Evolutionary conservation across 2,797 vertebrate species (phyloP).

Genomic region (Onychomys leucogaster): DNA sequence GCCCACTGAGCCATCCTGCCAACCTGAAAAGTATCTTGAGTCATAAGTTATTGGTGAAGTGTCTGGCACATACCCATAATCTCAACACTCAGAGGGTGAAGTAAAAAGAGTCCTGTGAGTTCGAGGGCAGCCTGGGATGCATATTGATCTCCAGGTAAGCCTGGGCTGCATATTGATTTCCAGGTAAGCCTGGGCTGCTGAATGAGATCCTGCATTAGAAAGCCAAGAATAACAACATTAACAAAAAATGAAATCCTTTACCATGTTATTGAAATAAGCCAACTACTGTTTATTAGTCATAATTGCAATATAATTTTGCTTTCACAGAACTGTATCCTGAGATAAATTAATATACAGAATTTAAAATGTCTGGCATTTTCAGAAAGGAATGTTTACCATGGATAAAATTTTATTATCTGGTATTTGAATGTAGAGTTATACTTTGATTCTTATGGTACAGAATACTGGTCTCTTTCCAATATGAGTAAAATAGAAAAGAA

Average conservation of each 20-base stretch:
- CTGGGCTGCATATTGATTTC: not conserved
- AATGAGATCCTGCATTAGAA: not conserved
- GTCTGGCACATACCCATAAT: not conserved
- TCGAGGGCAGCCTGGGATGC: too few relatives aligned
- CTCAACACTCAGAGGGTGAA: not conserved
- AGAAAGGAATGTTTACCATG: not conserved
- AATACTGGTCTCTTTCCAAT: slow-evolving; percentile 14
- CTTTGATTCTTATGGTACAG: not conserved
- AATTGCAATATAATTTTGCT: not conserved
- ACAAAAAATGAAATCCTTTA: not conserved
- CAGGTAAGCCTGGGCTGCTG: not conserved
- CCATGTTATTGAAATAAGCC: not conserved
- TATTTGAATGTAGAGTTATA: slow-evolving; percentile 42
- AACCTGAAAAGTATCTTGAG: not conserved
- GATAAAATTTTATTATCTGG: slow-evolving; percentile 21
- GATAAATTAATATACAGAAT: slow-evolving; percentile 12
- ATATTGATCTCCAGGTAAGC: not conserved
- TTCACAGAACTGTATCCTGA: slow-evolving; percentile 5
- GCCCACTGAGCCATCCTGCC: not conserved
- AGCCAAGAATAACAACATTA: not conserved
- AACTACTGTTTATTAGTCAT: slow-evolving; percentile 21
- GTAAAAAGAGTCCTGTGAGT: not conserved
- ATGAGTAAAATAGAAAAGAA: slow-evolving; percentile 10
- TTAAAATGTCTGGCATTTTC: slow-evolving; percentile 21
- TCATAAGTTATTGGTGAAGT: not conserved